These are phyloP conservation scores for Netelia fuscicornis DNA, from an alignment of 2,888 invertebrate species.

Conservation along the genomic window DNA sequence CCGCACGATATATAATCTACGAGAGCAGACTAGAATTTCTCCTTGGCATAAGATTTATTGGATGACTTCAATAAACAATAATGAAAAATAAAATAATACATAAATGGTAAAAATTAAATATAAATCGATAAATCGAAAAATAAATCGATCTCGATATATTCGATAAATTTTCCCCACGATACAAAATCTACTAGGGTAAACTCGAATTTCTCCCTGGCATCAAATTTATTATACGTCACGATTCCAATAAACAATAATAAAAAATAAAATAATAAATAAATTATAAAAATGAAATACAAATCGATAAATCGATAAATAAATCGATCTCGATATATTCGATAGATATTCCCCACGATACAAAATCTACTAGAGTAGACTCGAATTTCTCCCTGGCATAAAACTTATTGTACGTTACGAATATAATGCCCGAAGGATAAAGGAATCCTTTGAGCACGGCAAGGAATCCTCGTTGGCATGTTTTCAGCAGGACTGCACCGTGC, in stretches of 20 bases:
- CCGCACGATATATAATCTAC: too few species aligned
- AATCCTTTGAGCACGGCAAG: background rate
- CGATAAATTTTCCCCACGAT: too few species aligned
- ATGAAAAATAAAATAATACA: background rate
- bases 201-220: background rate
- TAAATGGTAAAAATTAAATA: background rate
- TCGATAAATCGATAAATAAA: background rate
- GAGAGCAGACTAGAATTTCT: background rate
- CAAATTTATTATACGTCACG: slow-evolving; percentile 39
- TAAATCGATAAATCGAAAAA: background rate
- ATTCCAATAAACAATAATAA: background rate
- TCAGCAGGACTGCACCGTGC: slow-evolving; percentile 4
- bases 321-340: background rate
- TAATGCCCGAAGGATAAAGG: slow-evolving; percentile 16
- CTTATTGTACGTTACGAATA: slow-evolving; percentile 35
- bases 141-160: background rate
- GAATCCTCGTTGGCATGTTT: slow-evolving; percentile 11
- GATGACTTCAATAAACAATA: background rate
- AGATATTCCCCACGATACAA: too few species aligned
- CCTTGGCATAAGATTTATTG: background rate
- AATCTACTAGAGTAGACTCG: background rate
- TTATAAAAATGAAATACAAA: background rate
- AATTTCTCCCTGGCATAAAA: slow-evolving; percentile 6
- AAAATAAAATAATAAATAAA: background rate
- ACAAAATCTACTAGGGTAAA: too few species aligned